Evolutionary conservation across 2,888 invertebrate species (phyloP), one percentile per base, ranked within the genome.

Genomic region (Zelleria hepariella): DNA sequence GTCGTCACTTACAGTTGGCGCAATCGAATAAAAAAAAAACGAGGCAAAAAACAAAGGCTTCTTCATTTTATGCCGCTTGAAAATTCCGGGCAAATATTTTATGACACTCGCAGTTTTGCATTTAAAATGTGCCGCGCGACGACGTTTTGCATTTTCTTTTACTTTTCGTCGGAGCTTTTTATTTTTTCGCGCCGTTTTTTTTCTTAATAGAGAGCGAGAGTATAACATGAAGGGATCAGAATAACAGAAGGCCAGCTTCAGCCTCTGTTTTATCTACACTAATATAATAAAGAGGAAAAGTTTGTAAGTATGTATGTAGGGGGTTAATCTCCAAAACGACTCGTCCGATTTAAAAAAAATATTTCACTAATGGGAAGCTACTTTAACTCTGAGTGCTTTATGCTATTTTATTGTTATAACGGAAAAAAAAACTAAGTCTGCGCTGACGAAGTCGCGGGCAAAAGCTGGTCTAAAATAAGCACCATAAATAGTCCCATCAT

Each of bases 61-160:
- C 21, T 20, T 5, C 53, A 15, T 24, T 53, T 52, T 53, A 24
- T 24, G 53, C 24, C n/a, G 23, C 25, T n/a, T 24, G 53, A 20
- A 55, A 32, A 21, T 32, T 57, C 48, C 18, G 25, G 24, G 48
- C 47, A 57, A 57, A 57, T 57, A 48, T 57, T 57, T 57, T 57
- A 57, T 57, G 57, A 57, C 57, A 57, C 57, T 54, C 47, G 20
- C 57, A 57, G 57, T 57, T 57, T 57, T 57, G 48, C 57, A 57
- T 56, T 57, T 57, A 47, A 57, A 57, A 47, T 57, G 57, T 57
- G 32, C 32, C 32, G 32, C 32, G 32, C 32, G 32, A 18, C 56
- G 32, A 32, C 42, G 8, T 32, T 56, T 56, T 56, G 32, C 56
- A 56, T 56, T 56, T 56, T 56, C 57, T 57, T 24, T 15, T 42